These are phyloP conservation scores for Euphydryas editha DNA, from an alignment of 2,888 invertebrate genomes.

Conservation along the genomic window DNA sequence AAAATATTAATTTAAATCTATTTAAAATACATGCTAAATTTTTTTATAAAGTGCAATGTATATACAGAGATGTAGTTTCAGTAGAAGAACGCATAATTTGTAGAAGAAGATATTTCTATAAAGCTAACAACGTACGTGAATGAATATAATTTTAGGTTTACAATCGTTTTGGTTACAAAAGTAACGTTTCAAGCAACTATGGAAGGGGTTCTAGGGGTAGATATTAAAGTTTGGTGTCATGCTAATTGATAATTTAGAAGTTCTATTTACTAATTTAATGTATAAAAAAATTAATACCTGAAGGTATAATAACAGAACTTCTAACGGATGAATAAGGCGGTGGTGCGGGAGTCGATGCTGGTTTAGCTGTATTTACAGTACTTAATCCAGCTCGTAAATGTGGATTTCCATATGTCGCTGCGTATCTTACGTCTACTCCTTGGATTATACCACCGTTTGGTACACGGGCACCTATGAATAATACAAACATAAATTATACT, in stretches of 20 bases:
- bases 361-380: conserved; percentile 87
- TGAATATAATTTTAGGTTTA: not conserved
- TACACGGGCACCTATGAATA: conserved; percentile 50
- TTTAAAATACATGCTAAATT: conserved; percentile 2
- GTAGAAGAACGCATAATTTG: not conserved
- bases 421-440: conserved; percentile 92
- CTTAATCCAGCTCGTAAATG: conserved; percentile 88
- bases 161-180: not conserved
- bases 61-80: not conserved
- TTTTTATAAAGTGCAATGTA: conserved; percentile 1
- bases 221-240: not conserved
- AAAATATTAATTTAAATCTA: conserved; percentile 9
- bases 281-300: conserved; percentile 54
- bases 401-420: conserved; percentile 95
- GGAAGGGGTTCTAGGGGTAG: not conserved
- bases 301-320: conserved; percentile 73
- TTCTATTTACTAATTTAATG: not conserved
- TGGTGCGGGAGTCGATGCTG: conserved; percentile 91
- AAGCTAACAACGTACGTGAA: not conserved
- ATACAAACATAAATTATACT: not conserved
- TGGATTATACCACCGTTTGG: conserved; percentile 75
- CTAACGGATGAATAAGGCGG: conserved; percentile 87
- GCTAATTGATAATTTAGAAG: not conserved
- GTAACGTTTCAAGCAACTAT: not conserved
- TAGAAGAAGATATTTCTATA: not conserved